phyloP scores from a whole-genome alignment of 2,113 vertebrate genomes.

The Emydocephalus ijimae region DNA sequence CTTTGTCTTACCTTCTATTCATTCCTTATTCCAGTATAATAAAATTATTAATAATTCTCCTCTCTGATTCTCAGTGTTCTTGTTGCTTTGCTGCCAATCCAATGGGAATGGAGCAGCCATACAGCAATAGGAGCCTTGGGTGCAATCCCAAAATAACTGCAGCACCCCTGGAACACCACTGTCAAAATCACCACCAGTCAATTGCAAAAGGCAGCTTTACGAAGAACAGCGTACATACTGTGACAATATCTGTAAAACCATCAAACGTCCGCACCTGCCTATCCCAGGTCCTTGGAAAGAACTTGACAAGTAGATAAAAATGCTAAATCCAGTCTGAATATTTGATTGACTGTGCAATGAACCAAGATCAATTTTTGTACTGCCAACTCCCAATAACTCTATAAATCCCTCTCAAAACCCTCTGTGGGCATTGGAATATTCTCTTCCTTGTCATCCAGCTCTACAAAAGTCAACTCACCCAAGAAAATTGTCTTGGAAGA shows the following conservation, averaged over 20 bases:
- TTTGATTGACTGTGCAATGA: neutral
- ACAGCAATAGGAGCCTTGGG: neutral
- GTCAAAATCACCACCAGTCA: neutral
- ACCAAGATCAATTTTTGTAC: neutral
- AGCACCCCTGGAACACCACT: neutral
- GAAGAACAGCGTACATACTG: neutral
- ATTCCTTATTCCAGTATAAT: neutral
- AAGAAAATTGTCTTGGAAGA: neutral
- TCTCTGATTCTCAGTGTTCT: neutral
- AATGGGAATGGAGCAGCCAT: neutral
- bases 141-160: neutral
- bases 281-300: neutral
- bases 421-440: neutral
- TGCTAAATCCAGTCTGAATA: neutral
- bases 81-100: neutral
- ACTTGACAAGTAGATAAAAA: neutral
- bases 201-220: neutral
- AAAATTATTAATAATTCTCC: neutral
- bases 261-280: neutral
- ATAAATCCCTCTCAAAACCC: neutral
- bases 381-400: neutral
- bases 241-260: neutral
- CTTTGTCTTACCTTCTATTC: neutral
- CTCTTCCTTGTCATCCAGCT: neutral
- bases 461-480: neutral